Conservation (phyloP, 2,113 vertebrate species). For the Bubalus kerabau region DNA sequence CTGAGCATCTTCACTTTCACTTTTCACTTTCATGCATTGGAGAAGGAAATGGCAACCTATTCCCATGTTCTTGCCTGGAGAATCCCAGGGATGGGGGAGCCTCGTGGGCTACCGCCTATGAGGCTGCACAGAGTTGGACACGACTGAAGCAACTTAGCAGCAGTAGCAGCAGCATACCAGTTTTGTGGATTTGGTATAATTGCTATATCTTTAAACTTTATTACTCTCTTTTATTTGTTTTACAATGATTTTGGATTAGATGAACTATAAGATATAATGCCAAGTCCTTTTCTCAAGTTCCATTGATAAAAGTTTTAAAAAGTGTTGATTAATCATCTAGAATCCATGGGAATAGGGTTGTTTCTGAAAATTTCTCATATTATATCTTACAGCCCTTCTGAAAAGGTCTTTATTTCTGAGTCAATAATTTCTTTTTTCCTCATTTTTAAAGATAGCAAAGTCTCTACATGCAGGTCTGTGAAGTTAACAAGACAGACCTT, state of each 20-base stretch:
- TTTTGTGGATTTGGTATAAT: not conserved
- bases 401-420: not conserved
- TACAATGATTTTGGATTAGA: not conserved
- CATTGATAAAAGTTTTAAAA: not conserved
- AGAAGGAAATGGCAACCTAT: too few relatives aligned
- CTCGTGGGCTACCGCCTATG: too few relatives aligned
- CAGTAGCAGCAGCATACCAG: not conserved
- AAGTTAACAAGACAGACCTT: not conserved
- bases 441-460: not conserved
- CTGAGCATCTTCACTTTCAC: too few relatives aligned
- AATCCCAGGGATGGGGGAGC: too few relatives aligned
- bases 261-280: not conserved
- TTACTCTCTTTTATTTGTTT: not conserved
- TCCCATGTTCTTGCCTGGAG: too few relatives aligned
- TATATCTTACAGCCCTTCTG: not conserved
- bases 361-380: not conserved
- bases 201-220: not conserved
- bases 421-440: not conserved
- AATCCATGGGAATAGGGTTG: not conserved
- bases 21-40: too few relatives aligned
- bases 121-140: too few relatives aligned
- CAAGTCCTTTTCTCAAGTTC: not conserved
- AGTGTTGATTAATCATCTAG: not conserved
- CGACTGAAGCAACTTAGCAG: too few relatives aligned
- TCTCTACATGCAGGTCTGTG: not conserved